Conservation (phyloP, 2,797 vertebrate species). For the Melanotaenia maccullochi region DNA sequence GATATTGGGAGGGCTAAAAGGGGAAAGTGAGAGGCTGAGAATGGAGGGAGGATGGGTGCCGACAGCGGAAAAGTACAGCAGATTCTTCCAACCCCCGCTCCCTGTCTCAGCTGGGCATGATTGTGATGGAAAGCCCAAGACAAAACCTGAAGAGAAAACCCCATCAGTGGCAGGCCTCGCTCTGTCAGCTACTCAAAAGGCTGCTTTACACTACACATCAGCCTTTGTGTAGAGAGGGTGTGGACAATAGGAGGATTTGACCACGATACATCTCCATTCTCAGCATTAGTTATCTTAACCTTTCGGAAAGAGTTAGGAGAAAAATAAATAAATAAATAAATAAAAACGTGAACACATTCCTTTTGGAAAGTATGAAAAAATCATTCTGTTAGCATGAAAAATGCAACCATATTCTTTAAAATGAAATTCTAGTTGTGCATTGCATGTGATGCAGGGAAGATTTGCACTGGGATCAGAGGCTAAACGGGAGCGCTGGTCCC, state of each 20-base stretch:
- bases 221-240: constrained; percentile 56
- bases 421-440: too few relatives aligned
- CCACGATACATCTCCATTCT: constrained; percentile 63
- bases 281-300: constrained; percentile 36
- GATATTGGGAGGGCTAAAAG: constrained; percentile 25
- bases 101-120: constrained; percentile 66
- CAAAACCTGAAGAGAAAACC: constrained; percentile 72
- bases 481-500: constrained; percentile 24
- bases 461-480: background rate
- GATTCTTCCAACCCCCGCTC: constrained; percentile 71
- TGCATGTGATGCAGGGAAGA: background rate
- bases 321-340: background rate
- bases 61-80: constrained; percentile 80
- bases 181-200: constrained; percentile 68
- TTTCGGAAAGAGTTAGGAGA: constrained; percentile 24
- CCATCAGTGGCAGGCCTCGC: constrained; percentile 59
- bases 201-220: constrained; percentile 61
- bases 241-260: constrained; percentile 68
- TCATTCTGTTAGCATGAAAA: too few relatives aligned
- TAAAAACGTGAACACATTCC: constrained; percentile 5
- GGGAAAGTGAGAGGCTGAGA: constrained; percentile 9
- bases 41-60: constrained; percentile 20
- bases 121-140: constrained; percentile 77
- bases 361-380: background rate
- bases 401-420: too few relatives aligned